Evolutionary conservation across 2,113 vertebrate genomes (phyloP).

Genomic region (Chamaea fasciata): DNA sequence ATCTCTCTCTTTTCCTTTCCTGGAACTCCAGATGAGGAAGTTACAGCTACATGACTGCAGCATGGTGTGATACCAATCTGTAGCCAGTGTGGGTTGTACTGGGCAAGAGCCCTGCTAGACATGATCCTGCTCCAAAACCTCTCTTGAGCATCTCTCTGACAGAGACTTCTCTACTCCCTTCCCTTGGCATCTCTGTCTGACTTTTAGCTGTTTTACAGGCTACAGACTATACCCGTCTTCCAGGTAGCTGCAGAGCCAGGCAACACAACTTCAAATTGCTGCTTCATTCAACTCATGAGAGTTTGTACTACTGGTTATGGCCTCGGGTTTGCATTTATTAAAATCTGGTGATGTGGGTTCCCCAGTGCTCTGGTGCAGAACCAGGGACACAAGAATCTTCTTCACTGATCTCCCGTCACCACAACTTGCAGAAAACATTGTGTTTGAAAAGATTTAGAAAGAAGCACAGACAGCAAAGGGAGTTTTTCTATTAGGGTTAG

Average conservation of each 20-base stretch:
- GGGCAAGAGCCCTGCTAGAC: background rate
- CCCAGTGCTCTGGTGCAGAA: accelerated
- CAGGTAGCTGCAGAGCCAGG: background rate
- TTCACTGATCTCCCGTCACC: background rate
- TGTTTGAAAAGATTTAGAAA: background rate
- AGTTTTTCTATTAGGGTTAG: background rate
- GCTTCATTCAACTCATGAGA: background rate
- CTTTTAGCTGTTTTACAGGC: background rate
- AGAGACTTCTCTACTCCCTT: background rate
- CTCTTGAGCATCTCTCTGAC: background rate
- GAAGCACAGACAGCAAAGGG: background rate
- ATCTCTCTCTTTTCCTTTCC: background rate
- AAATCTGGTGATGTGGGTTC: background rate
- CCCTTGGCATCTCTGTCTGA: background rate
- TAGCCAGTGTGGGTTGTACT: background rate
- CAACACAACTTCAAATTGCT: background rate
- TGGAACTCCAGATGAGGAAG: background rate
- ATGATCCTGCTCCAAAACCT: background rate
- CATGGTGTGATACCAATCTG: background rate
- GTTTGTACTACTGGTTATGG: background rate
- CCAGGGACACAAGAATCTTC: background rate
- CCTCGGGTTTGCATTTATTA: background rate
- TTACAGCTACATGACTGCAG: background rate
- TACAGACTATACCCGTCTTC: background rate
- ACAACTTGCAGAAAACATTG: background rate